Evolutionary conservation across 23 tunicate species (phyloP), one percentile per base, ranked within the genome.

Genomic region (Botrylloides violaceus): DNA sequence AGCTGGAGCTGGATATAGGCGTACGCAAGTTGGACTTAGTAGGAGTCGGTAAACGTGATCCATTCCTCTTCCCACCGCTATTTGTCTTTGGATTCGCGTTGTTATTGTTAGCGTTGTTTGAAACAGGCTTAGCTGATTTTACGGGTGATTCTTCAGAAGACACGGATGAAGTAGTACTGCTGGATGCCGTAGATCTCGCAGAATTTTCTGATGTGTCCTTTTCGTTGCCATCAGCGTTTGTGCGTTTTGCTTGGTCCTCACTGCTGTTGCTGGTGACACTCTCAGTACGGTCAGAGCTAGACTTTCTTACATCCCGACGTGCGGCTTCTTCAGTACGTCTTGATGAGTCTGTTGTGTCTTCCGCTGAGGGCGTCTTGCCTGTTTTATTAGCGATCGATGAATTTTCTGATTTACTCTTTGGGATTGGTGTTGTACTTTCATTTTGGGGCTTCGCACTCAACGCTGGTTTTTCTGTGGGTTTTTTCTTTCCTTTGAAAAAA

Each of bases 171-270:
- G 9, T 22, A 15, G 65, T 23, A 18, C 65, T 22, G 65, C 30
- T 23, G 65, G 57, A 37, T 12, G 74, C 20, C n/a, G 74, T 35
- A 4, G 58, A 32, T 18, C 58, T 18, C 18, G 58, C 36, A 19
- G 26, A 37, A 43, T 30, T 68, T 4, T 28, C 3, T 12, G 74
- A 22, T 4, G 58, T 25, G 6, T 39, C 57, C 5, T 56, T 43
- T n/a, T 68, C 74, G 74, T 36, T 43, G 24, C 74, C 74, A 43
- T 68, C 74, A 35, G 74, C 74, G 28, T 37, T 68, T 43, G 74
- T 68, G 5, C 74, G 74, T 30, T 9, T 15, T 7, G 53, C 15
- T 9, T 43, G 53, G 53, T 15, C 15, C 9, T 43, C 15, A 43
- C 53, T 15, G 53, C 53, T 43, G 15, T 15, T 43, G 15, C n/a